phyloP scores from a whole-genome alignment of 2,888 invertebrate genomes.

The Aleiodes alternator region DNA sequence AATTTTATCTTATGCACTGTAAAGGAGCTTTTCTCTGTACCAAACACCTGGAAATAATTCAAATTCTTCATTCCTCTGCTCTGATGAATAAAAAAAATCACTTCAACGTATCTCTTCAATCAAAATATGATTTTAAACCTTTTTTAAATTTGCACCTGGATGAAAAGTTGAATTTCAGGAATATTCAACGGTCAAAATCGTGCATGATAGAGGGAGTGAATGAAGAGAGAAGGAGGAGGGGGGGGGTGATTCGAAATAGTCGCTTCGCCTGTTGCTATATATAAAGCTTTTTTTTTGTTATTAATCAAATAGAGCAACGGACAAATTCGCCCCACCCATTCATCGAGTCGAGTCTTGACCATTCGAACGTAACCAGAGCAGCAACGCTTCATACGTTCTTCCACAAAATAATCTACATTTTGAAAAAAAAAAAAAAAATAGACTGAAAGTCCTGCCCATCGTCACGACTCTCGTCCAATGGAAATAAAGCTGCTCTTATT shows the following conservation, averaged over 20 bases:
- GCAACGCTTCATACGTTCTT: constrained; percentile 18
- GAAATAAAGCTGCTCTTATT: constrained; percentile 35
- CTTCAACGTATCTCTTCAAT: background rate
- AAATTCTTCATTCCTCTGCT: background rate
- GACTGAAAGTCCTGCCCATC: constrained; percentile 33
- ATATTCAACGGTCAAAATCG: constrained; percentile 18
- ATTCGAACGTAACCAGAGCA: constrained; percentile 37
- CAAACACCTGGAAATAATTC: too few relatives aligned
- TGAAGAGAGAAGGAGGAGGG: too few relatives aligned
- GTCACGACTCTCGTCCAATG: constrained; percentile 33
- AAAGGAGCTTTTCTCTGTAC: too few relatives aligned
- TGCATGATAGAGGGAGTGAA: background rate
- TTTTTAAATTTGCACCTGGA: constrained; percentile 13
- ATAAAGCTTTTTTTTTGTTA: too few relatives aligned
- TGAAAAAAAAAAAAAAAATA: constrained; percentile 20
- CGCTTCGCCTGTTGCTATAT: too few relatives aligned
- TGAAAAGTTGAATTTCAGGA: constrained; percentile 28
- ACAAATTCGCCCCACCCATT: constrained; percentile 48
- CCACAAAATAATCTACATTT: constrained; percentile 8
- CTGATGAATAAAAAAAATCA: too few relatives aligned
- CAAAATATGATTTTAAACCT: background rate
- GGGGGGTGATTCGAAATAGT: too few relatives aligned
- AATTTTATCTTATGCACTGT: too few relatives aligned
- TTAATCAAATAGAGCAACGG: constrained; percentile 66
- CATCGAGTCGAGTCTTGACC: constrained; percentile 30